Percentiles rank a stretch among this genome's conserved stretches.
These are phyloP conservation scores for Trichopoda pennipes DNA, from an alignment of 2,888 invertebrate genomes.

Conservation along the genomic window DNA sequence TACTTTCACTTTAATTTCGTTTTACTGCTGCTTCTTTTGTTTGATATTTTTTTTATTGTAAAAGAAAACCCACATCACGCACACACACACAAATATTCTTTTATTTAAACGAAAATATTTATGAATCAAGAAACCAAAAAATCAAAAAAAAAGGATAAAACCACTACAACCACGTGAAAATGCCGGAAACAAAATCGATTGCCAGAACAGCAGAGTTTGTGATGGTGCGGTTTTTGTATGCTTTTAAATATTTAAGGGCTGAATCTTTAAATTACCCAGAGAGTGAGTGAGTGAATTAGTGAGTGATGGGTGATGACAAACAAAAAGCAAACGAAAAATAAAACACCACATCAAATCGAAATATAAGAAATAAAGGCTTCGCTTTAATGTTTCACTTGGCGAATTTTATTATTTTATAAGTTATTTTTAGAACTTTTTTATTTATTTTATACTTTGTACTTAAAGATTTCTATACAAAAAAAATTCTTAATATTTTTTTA, in stretches of 20 bases:
- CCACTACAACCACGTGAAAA: conserved; percentile 77
- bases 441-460: background rate
- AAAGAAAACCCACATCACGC: conserved; percentile 5
- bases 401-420: background rate
- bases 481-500: too few species aligned
- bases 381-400: background rate
- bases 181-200: conserved; percentile 80
- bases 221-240: conserved; percentile 53
- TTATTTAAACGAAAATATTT: conserved; percentile 6
- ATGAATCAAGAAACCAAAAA: conserved; percentile 27
- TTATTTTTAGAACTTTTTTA: background rate
- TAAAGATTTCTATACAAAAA: background rate
- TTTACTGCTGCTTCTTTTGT: background rate
- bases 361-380: background rate
- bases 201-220: conserved; percentile 66
- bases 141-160: conserved; percentile 59
- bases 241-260: conserved; percentile 42
- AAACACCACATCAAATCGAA: conserved; percentile 12
- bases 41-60: background rate
- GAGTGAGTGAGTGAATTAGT: conserved; percentile 2
- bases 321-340: background rate
- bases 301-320: conserved; percentile 33
- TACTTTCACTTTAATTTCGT: conserved; percentile 48
- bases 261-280: conserved; percentile 29
- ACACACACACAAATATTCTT: background rate